Evolutionary conservation across 2,113 vertebrate genomes (phyloP).

Genomic region (Saimiri boliviensis): DNA sequence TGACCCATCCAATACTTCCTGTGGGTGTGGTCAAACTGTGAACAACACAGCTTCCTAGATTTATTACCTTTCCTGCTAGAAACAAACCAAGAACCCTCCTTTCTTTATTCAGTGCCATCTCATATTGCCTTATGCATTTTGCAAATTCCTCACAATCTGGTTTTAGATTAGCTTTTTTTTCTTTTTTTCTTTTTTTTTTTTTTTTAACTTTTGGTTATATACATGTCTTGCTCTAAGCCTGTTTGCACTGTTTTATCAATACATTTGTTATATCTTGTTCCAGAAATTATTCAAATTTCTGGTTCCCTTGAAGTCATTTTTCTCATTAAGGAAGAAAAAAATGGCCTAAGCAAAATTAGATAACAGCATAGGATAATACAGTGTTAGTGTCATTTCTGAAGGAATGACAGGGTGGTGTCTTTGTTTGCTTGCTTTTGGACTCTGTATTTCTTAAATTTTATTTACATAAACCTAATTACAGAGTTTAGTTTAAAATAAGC

Average conservation of each 20-base stretch:
- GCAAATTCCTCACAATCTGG: not conserved
- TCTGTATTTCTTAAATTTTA: not conserved
- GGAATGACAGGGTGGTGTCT: not conserved
- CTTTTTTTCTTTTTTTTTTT: not conserved
- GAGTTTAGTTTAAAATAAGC: not conserved
- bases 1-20: conserved; percentile 35
- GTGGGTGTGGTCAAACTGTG: not conserved
- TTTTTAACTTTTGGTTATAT: not conserved
- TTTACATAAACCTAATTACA: not conserved
- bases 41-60: not conserved
- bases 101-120: not conserved
- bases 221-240: not conserved
- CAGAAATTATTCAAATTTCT: not conserved
- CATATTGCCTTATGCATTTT: not conserved
- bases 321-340: conserved; percentile 1
- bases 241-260: conserved; percentile 19
- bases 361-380: not conserved
- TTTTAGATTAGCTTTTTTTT: not conserved
- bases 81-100: not conserved
- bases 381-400: not conserved
- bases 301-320: not conserved
- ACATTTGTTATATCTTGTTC: not conserved
- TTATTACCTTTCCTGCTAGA: conserved; percentile 7
- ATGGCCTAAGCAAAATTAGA: not conserved
- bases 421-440: not conserved